Conservation (phyloP, 2,797 vertebrate genomes). For the Lutjanus campechanus region DNA sequence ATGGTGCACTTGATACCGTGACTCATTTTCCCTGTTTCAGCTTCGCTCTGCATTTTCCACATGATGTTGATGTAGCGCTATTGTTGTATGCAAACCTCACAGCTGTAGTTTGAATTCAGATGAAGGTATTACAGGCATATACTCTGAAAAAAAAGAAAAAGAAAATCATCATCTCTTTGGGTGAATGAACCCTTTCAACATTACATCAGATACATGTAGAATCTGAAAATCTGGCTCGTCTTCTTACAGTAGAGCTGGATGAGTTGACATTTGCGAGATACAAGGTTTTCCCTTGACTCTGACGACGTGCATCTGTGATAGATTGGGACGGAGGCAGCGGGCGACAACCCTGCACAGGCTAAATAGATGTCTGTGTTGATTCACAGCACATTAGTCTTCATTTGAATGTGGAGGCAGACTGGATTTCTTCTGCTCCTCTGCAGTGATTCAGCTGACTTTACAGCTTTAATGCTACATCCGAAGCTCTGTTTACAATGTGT, state of each 20-base stretch:
- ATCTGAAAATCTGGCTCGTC: background rate
- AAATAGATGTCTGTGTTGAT: conserved; percentile 84
- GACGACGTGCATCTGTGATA: conserved; percentile 21
- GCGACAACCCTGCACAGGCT: conserved; percentile 73
- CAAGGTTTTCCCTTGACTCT: conserved; percentile 10
- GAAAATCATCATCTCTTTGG: background rate
- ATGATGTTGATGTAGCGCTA: conserved; percentile 32
- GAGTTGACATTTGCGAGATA: conserved; percentile 9
- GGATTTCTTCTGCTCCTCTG: conserved; percentile 1
- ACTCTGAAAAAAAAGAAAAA: background rate
- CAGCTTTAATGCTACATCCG: conserved; percentile 12
- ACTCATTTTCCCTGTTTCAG: conserved; percentile 53
- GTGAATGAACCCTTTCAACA: background rate
- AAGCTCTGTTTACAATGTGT: conserved; percentile 1
- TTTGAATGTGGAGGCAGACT: conserved; percentile 21
- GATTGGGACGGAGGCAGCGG: conserved; percentile 65
- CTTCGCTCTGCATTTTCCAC: conserved; percentile 59
- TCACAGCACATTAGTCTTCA: conserved; percentile 79
- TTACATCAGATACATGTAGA: background rate
- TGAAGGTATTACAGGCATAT: conserved; percentile 4
- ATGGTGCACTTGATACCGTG: conserved; percentile 46
- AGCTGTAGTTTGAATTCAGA: background rate
- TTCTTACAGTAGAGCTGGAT: background rate
- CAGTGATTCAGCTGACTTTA: background rate
- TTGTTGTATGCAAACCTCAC: conserved; percentile 33